Evolutionary conservation across 1,140 invertebrate species (phyloP), one percentile per base, ranked within the genome.

Genomic region (Hypsibius dujardini): DNA sequence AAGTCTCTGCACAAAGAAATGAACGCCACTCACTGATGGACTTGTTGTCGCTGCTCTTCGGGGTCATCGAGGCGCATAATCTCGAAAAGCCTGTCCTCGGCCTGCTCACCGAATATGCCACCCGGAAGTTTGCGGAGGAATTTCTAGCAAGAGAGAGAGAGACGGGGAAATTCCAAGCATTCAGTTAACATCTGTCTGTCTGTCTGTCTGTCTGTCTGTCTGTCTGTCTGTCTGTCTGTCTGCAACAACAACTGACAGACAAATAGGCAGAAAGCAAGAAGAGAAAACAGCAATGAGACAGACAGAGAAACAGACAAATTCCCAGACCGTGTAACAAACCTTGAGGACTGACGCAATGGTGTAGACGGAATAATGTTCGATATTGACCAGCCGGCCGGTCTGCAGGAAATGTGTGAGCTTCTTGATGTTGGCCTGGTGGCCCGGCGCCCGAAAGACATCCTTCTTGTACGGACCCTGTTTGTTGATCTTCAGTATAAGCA

Each of bases 331-430:
- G 28, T 28, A 28, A 28, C 28, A 28, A 75, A 84, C 83, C 81
- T 98, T 98, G 47, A 97, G 83, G 50, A 98, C 94, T 80, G 92
- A 95, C 46, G 95, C 94, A 77, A 98, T 93, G 56, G 95, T 98
- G 81, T 98, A 95, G 71, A 97, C 92, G 74, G 90, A 95, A 79
- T 94, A 97, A 79, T 95, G 93, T 76, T 93, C 89, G 76, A 95
- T 94, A 79, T 96, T 96, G n/a, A 97, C 90, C 74, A 95, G 84
- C 73, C 92, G 85, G 14, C 95, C 95, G 74, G 92, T 90, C 79
- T 95, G 90, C 74, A 87, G 83, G 76, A 95, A 93, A 79, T 96
- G 92, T 73, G 94, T 92, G 0, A 98, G 84, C 78, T 95, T 94
- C 78, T 95, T 93, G 85, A 95, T 94, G 75, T 92, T 90, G 46